phyloP scores from a whole-genome alignment of 2,888 invertebrate species.

The Nebria brevicollis region DNA sequence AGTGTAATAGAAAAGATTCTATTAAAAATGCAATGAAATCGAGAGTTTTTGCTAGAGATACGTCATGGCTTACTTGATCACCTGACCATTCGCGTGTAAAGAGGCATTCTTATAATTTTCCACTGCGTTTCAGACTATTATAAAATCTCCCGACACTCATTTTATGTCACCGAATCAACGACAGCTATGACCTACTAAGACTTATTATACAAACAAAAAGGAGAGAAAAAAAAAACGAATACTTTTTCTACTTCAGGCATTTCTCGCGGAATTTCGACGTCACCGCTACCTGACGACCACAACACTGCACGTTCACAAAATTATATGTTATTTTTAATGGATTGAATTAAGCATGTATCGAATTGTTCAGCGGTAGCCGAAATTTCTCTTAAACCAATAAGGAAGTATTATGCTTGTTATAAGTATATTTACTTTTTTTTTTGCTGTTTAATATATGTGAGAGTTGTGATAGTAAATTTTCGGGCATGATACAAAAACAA shows the following conservation, averaged over 20 bases:
- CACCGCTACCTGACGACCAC: neutral
- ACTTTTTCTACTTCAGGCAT: neutral
- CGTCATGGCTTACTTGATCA: neutral
- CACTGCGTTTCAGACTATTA: constrained; percentile 1
- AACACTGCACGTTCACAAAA: neutral
- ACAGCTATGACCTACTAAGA: neutral
- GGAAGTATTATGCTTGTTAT: neutral
- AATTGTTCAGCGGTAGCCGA: neutral
- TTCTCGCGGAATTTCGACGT: neutral
- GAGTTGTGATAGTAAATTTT: too few species aligned
- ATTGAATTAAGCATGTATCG: neutral
- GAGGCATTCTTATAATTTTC: neutral
- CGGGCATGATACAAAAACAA: too few species aligned
- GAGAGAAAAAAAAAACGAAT: neutral
- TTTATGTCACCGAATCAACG: constrained; percentile 1
- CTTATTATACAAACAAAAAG: neutral
- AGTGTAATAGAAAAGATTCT: neutral
- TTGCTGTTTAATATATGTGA: neutral
- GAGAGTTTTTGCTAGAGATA: constrained; percentile 1
- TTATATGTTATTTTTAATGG: neutral
- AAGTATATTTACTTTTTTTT: neutral
- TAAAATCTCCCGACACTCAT: constrained; percentile 1
- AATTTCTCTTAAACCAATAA: constrained; percentile 1
- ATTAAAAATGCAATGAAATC: neutral
- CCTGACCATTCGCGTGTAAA: neutral